Percentiles rank a stretch among this genome's conserved stretches.
phyloP scores from a whole-genome alignment of 2,888 invertebrate genomes.

The Sesia bembeciformis region DNA sequence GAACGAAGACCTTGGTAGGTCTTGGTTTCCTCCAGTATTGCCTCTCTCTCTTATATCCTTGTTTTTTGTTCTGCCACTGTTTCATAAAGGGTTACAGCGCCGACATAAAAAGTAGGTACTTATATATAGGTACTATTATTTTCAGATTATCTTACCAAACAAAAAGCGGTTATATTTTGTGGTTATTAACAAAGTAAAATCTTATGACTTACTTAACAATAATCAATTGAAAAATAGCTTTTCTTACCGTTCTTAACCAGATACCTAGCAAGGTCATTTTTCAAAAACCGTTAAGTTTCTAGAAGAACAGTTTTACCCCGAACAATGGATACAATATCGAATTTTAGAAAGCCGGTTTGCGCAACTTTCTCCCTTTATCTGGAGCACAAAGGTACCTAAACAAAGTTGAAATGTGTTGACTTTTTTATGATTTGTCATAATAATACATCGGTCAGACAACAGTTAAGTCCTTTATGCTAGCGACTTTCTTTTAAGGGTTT shows the following conservation, averaged over 20 bases:
- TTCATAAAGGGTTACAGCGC: too few species aligned
- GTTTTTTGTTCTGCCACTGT: too few species aligned
- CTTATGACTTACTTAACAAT: too few species aligned
- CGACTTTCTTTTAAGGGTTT: background rate
- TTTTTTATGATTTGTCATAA: constrained; percentile 40
- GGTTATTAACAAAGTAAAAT: too few species aligned
- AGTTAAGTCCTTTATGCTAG: constrained; percentile 16
- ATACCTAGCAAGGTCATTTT: background rate
- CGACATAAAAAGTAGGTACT: too few species aligned
- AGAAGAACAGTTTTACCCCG: constrained; percentile 30
- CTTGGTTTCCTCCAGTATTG: too few species aligned
- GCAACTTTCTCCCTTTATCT: constrained; percentile 70
- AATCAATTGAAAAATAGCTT: too few species aligned
- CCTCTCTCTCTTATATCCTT: too few species aligned
- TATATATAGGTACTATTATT: too few species aligned
- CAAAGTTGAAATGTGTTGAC: constrained; percentile 41
- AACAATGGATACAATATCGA: constrained; percentile 47
- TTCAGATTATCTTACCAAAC: too few species aligned
- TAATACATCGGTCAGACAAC: constrained; percentile 22
- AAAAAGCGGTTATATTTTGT: too few species aligned
- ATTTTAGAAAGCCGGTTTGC: constrained; percentile 65
- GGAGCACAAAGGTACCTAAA: constrained; percentile 43
- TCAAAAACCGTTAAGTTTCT: constrained; percentile 24
- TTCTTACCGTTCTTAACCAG: background rate
- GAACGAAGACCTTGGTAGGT: too few species aligned